Base-by-base conservation (phyloP, 2,113 vertebrate genomes). In the Ailurus styani region DNA sequence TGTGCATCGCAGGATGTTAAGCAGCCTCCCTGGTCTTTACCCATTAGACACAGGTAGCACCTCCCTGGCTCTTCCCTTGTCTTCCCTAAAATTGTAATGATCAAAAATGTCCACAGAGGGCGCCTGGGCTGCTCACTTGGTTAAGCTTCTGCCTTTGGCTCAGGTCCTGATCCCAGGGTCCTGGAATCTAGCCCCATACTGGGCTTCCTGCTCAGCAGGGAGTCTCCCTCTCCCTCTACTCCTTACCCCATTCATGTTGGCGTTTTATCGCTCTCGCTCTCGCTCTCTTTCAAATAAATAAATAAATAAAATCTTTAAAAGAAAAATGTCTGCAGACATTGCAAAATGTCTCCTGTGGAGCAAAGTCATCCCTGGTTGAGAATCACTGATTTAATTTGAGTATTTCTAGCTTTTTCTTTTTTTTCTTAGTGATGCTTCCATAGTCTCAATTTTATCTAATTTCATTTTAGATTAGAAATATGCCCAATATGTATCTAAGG, bases 391-490 rank as follows among this genome's bases (percentile, higher is more conserved):
- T 62, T 62, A 34, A 66, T 17, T 75, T 87, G 45, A 81, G 1
- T 40, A 68, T 91, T 95, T 91, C 31, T 77, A 78, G 21, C 18
- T 52, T 45, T 40, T n/a, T 60, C 31, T 83, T 3, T 40, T 64
- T 21, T 93, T 93, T 34, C 54, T 68, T 84, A 79, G 29, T 54
- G 45, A 87, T 66, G 87, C 10, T 78, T 86, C 31, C 50, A 23
- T 42, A 47, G 20, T 85, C 20, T 82, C 18, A 87, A 45, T 86
- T 84, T 85, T 70, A 54, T 52, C 79, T 73, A 45, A 88, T 57
- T 70, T 87, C 79, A 96, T 73, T 94, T 78, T 62, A 77, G 18
- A 84, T 68, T 52, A 68, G 37, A 37, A 95, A 75, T 88, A 89
- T 92, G 34, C 8, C 50, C 40, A 82, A 47, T 15, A 62, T 10